phyloP scores from a whole-genome alignment of 2,888 invertebrate species.

The Nymphalis polychloros region DNA sequence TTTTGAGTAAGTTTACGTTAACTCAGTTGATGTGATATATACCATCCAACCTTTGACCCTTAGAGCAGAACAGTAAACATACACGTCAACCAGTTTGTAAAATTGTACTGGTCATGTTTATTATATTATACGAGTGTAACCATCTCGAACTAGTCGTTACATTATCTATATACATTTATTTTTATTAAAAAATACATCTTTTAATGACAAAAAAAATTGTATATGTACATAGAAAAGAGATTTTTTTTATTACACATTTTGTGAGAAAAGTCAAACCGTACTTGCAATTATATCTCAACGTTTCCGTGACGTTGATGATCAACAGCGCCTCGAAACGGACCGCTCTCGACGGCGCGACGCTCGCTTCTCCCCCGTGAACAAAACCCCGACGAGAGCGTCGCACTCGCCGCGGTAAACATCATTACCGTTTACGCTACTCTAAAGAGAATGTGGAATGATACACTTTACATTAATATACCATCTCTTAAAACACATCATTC shows the following conservation, averaged over 20 bases:
- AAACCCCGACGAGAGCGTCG: constrained; percentile 25
- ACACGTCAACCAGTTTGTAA: too few relatives aligned
- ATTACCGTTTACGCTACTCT: constrained; percentile 12
- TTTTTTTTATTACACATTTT: not conserved
- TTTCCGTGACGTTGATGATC: constrained; percentile 21
- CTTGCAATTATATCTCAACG: constrained; percentile 3
- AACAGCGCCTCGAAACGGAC: constrained; percentile 33
- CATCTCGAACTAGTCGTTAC: too few relatives aligned
- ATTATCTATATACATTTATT: too few relatives aligned
- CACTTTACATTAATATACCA: constrained; percentile 1
- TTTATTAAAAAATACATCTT: too few relatives aligned
- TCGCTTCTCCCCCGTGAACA: constrained; percentile 15
- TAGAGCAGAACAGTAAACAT: too few relatives aligned
- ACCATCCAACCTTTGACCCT: too few relatives aligned
- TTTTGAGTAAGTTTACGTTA: too few relatives aligned
- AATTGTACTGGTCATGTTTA: too few relatives aligned
- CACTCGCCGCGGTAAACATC: constrained; percentile 26
- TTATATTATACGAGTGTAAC: too few relatives aligned
- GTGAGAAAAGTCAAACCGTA: not conserved
- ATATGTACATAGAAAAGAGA: too few relatives aligned
- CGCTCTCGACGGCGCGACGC: constrained; percentile 27
- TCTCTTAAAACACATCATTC: not conserved
- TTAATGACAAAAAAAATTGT: too few relatives aligned
- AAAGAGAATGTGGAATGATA: constrained; percentile 8
- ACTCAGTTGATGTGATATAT: too few relatives aligned